Percentiles rank a stretch among this genome's conserved stretches.
Conservation (phyloP, 2,888 invertebrate species). For the Scaptomyza caliginosa region DNA sequence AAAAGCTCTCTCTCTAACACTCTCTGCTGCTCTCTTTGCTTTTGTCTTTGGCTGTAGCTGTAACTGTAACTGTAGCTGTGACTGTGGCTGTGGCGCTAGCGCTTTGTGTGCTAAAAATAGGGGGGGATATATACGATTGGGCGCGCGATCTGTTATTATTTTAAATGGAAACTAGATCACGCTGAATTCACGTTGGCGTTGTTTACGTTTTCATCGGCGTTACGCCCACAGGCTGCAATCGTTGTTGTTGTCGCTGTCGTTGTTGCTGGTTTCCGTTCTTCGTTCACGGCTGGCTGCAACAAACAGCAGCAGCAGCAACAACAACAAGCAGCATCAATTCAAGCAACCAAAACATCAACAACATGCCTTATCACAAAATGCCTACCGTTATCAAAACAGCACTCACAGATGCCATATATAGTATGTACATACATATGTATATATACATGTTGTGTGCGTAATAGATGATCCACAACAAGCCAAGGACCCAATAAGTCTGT, state of each 20-base stretch:
- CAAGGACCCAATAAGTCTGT: constrained; percentile 48
- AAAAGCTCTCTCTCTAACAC: not conserved
- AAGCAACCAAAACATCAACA: constrained; percentile 74
- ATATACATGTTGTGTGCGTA: constrained; percentile 22
- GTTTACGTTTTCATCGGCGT: constrained; percentile 69
- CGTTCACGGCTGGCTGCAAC: constrained; percentile 60
- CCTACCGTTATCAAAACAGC: constrained; percentile 52
- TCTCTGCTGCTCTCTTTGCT: not conserved
- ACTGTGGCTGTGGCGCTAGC: constrained; percentile 9
- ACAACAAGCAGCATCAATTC: constrained; percentile 27
- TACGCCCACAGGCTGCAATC: constrained; percentile 52
- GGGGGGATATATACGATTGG: constrained; percentile 41
- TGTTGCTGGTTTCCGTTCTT: constrained; percentile 64
- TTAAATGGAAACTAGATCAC: constrained; percentile 81
- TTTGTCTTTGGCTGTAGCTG: not conserved
- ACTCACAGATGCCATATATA: constrained; percentile 13
- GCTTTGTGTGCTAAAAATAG: constrained; percentile 75
- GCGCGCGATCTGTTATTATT: constrained; percentile 61
- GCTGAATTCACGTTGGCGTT: constrained; percentile 73
- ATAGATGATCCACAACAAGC: constrained; percentile 46
- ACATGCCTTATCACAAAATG: constrained; percentile 54
- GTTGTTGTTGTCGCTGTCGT: constrained; percentile 23
- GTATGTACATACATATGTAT: not conserved
- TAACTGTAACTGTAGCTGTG: not conserved
- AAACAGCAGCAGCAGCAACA: constrained; percentile 33